Base-by-base conservation (phyloP, 35 echinoderm and acorn worm species). In the Apostichopus parvimensis region DNA sequence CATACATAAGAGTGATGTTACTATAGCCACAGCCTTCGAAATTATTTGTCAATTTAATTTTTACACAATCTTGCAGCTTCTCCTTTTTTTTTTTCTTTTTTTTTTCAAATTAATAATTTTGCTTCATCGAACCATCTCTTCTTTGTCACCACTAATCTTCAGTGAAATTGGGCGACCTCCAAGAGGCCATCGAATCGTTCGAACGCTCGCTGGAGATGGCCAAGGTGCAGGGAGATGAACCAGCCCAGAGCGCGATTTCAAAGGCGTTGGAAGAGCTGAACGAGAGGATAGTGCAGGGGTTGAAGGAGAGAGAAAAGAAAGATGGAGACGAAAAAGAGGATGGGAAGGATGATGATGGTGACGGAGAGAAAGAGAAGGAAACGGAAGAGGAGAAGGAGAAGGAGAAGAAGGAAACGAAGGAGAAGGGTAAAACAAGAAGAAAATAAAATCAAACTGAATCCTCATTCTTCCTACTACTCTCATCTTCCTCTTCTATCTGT, bases 211-310 rank as follows among this genome's bases (percentile, higher is more conserved):
- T 94, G 1, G 97, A 99, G 89, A 98, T 96, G 97, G 95, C 97
- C 9, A 99, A 94, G 77, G 77, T 99, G 0, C 97, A 99, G 84
- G 95, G 94, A 23, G 97, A 99, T 60, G 92, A 96, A 79, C 94
- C 97, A n/a, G 97, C 97, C 2, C 94, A 99, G 84, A 88, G 83
- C 20, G 97, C 97, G 60, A 99, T 99, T 83, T 87, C 93, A 57
- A 99, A 96, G 79, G 97, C 97, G 26, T 68, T 99, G 87, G 97
- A 99, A 57, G 97, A 99, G 78, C 92, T 96, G n/a, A 99, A 99
- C 80, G 92, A 99, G 80, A 96, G 91, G 93, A 99, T 99, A 17
- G 97, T 99, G 8, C 91, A 99, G 86, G 95, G 97, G 5, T 66
- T 99, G 70, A 90, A 96, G 25, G 95, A 94, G 23, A 93, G 89